Evolutionary conservation across 1,140 invertebrate genomes (phyloP), one percentile per base, ranked within the genome.

Genomic region (Drosophila burlai): DNA sequence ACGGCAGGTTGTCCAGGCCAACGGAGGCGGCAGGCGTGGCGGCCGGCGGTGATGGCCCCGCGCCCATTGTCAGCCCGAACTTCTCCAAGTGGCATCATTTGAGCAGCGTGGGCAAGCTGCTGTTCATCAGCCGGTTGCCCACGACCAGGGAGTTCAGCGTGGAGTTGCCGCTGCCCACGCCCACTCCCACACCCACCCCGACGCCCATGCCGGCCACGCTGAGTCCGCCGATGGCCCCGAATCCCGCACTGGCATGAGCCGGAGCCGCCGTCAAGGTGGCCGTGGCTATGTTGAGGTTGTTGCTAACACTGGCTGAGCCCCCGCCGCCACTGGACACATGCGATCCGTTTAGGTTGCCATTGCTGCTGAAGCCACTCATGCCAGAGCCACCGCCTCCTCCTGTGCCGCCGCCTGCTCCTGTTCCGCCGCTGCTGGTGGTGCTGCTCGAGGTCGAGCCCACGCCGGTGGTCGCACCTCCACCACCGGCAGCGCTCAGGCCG

Each of bases 41-140:
- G 31, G 85, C 68, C 42, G 84, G 85, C 43, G 85, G 81, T 5
- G 85, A 71, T 24, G 85, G 86, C 5, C 86, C 81, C 26, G 85
- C 85, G 45, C 91, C 78, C 74, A 91, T 78, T 36, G 81, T 80
- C 76, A 92, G 63, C 50, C 91, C 84, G 79, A 92, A 92, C 76
- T 90, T 90, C 65, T 90, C 91, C 85, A 92, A 71, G 80, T 92
- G 91, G 78, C 91, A 92, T 92, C 91, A 92, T 92, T 92, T 92
- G 62, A 92, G 83, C 89, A 92, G 75, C 64, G 91, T 90, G 24
- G 91, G 91, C 50, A 92, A 52, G 29, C 84, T 80, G 78, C 74
- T 84, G 78, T 92, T 92, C 91, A 92, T 92, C 73, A 92, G 76
- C 13, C 91, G 91, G 62, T 92, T 92, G 59, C 91, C 91, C 26